Evolutionary conservation across 2,797 vertebrate species (phyloP).

Genomic region (Rhinoraja longicauda): DNA sequence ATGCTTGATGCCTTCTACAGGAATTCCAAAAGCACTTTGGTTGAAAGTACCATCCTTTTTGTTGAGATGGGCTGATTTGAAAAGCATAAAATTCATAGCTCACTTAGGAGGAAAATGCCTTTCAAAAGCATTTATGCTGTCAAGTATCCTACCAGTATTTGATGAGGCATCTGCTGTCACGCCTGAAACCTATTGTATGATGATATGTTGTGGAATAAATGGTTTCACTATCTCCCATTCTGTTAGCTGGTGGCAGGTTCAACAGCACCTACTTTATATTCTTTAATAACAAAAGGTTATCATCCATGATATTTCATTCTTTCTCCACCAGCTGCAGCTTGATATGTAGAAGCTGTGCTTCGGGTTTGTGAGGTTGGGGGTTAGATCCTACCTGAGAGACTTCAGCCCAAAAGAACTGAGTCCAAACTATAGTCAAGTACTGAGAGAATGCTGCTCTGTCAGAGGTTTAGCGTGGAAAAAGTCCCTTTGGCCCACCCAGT

Average conservation of each 20-base stretch:
- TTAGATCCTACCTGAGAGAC: neutral
- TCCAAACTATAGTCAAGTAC: neutral
- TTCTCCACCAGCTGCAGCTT: neutral
- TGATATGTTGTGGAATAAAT: neutral
- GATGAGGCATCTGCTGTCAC: slow-evolving; percentile 19
- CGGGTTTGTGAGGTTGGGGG: too few species aligned
- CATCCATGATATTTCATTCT: neutral
- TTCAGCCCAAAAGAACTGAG: neutral
- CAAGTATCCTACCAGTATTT: slow-evolving; percentile 17
- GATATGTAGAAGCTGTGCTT: too few species aligned
- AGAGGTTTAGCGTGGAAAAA: neutral
- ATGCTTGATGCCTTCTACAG: slow-evolving; percentile 39
- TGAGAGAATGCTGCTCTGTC: neutral
- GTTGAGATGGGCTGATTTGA: slow-evolving; percentile 30
- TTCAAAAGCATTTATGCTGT: slow-evolving; percentile 34
- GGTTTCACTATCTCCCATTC: neutral
- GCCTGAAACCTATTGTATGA: neutral
- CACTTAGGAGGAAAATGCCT: slow-evolving; percentile 3
- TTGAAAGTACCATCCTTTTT: slow-evolving; percentile 35
- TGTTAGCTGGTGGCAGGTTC: neutral
- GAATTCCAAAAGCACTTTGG: slow-evolving; percentile 41
- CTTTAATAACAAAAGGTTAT: neutral
- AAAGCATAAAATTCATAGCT: slow-evolving; percentile 27
- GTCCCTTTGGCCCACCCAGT: too few species aligned
- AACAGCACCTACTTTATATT: neutral